phyloP scores from a whole-genome alignment of 2,888 invertebrate genomes.

The Hypercompe scribonia region DNA sequence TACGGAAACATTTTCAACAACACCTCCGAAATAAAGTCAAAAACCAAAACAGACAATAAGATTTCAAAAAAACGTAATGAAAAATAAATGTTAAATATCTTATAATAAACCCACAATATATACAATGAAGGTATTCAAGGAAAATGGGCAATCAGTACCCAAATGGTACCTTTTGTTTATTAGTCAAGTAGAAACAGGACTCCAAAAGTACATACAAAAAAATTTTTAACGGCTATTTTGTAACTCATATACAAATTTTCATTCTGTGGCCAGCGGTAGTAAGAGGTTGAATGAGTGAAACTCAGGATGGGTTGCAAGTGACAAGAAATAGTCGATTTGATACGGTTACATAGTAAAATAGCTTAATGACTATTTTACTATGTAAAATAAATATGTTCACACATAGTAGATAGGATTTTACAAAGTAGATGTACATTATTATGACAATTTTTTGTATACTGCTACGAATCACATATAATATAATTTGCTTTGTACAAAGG shows the following conservation, averaged over 20 bases:
- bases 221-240: constrained; percentile 75
- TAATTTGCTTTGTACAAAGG: background rate
- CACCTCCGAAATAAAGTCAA: background rate
- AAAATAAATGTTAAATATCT: background rate
- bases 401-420: too few relatives aligned
- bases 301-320: constrained; percentile 59
- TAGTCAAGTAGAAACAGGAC: constrained; percentile 35
- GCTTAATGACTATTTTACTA: background rate
- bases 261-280: constrained; percentile 75
- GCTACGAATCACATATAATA: background rate
- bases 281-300: constrained; percentile 82
- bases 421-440: too few relatives aligned
- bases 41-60: background rate
- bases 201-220: constrained; percentile 63
- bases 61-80: background rate
- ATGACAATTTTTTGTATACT: background rate
- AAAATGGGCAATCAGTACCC: constrained; percentile 18
- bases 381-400: too few relatives aligned
- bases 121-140: background rate
- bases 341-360: background rate
- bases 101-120: background rate
- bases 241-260: constrained; percentile 76
- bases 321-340: constrained; percentile 28
- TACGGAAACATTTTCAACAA: background rate
- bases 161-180: constrained; percentile 20